Conservation (phyloP, 2,797 vertebrate genomes). For the Tragelaphus oryx region DNA sequence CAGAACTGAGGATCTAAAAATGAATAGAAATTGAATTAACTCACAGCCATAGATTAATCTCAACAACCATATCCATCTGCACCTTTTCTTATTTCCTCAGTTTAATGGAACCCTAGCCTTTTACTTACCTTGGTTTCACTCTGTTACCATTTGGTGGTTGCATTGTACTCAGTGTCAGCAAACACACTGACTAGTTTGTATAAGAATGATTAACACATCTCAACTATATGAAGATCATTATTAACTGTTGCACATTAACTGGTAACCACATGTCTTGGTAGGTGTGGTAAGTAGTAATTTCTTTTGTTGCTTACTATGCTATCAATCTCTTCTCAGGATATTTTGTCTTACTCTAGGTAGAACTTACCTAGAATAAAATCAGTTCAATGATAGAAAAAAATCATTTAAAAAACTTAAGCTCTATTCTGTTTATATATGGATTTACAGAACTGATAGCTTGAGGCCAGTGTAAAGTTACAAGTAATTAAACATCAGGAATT, state of each 20-base stretch:
- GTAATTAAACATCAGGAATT: slow-evolving; percentile 19
- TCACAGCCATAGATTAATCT: not conserved
- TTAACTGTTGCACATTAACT: not conserved
- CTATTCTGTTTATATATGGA: not conserved
- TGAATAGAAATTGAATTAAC: not conserved
- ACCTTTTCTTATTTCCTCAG: not conserved
- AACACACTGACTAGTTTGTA: not conserved
- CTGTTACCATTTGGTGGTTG: not conserved
- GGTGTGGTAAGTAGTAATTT: not conserved
- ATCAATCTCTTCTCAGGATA: not conserved
- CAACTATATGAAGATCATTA: not conserved
- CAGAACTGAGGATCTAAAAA: not conserved
- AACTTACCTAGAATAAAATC: slow-evolving; percentile 10
- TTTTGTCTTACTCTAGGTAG: not conserved
- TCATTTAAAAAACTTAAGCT: not conserved
- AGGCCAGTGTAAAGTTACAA: not conserved
- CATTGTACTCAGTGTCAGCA: not conserved
- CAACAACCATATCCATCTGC: not conserved
- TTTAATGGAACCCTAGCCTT: not conserved
- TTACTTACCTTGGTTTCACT: not conserved
- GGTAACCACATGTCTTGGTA: not conserved
- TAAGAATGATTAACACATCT: not conserved
- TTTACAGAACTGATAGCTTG: not conserved
- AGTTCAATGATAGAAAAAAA: slow-evolving; percentile 10
- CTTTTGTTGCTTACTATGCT: not conserved